phyloP scores from a whole-genome alignment of 1,140 invertebrate genomes.

The Eupristina koningsbergeri region DNA sequence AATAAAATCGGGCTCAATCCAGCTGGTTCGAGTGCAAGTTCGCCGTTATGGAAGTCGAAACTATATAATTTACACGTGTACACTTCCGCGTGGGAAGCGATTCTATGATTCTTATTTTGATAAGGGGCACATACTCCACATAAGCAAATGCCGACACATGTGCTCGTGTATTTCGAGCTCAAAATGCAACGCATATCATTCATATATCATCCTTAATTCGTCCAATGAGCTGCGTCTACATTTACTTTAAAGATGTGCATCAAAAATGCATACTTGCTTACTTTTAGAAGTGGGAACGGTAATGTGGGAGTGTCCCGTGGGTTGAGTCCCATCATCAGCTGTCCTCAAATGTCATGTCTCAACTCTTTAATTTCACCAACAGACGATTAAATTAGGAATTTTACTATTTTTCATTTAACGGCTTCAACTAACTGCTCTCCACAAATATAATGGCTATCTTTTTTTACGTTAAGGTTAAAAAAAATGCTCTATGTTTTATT shows the following conservation, averaged over 20 bases:
- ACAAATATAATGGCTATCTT: background rate
- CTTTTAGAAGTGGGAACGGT: background rate
- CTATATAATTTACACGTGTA: slow-evolving; percentile 16
- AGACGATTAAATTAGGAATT: background rate
- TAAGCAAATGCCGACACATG: slow-evolving; percentile 31
- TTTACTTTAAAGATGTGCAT: slow-evolving; percentile 16
- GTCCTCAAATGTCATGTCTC: slow-evolving; percentile 21
- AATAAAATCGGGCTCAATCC: slow-evolving; percentile 34
- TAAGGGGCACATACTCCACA: slow-evolving; percentile 1
- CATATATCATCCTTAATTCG: slow-evolving; percentile 21
- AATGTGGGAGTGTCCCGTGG: slow-evolving; percentile 26
- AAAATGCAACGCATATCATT: no score
- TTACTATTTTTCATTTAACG: slow-evolving; percentile 7
- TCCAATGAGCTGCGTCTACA: slow-evolving; percentile 27
- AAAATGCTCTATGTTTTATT: no score
- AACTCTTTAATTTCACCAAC: background rate
- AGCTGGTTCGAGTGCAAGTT: slow-evolving; percentile 18
- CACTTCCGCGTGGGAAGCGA: slow-evolving; percentile 43
- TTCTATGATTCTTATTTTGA: slow-evolving; percentile 35
- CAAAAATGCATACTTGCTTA: background rate
- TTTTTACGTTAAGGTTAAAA: no score
- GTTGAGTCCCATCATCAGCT: slow-evolving; percentile 34
- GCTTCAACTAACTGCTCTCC: background rate
- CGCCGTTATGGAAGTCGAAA: background rate
- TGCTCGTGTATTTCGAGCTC: no score